These are phyloP conservation scores for Elephantulus edwardii DNA, from an alignment of 2,113 vertebrate species.

Conservation along the genomic window DNA sequence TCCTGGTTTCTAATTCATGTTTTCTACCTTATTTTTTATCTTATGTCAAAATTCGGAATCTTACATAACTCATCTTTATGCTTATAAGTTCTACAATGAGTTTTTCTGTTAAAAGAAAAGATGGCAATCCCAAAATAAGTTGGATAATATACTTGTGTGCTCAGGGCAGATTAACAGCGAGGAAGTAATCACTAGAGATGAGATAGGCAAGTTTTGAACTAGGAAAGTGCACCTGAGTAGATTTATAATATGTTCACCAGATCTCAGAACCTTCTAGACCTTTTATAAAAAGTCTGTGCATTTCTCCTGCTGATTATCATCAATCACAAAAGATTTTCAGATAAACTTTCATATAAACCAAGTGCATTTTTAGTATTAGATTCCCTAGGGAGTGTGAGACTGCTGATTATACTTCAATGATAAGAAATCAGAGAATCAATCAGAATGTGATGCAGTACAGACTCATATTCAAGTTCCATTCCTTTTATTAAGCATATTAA, in stretches of 20 bases:
- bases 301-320: constrained; percentile 36
- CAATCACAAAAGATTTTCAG: neutral
- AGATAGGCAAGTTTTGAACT: neutral
- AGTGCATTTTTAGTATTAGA: neutral
- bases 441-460: neutral
- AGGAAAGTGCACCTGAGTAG: neutral
- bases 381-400: neutral
- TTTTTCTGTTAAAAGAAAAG: neutral
- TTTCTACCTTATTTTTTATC: neutral
- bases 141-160: neutral
- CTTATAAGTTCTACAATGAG: neutral
- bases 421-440: neutral
- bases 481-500: neutral
- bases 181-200: neutral
- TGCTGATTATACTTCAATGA: neutral
- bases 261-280: neutral
- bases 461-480: neutral
- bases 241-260: neutral
- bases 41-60: neutral
- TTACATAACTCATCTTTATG: neutral
- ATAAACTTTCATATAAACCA: constrained; percentile 26
- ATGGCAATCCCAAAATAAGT: neutral
- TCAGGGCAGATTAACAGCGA: constrained; percentile 1
- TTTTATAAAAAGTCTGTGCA: neutral
- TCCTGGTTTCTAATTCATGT: neutral